Evolutionary conservation across 1,140 invertebrate genomes (phyloP), one percentile per base, ranked within the genome.

Genomic region (Temnothorax curvispinosus): DNA sequence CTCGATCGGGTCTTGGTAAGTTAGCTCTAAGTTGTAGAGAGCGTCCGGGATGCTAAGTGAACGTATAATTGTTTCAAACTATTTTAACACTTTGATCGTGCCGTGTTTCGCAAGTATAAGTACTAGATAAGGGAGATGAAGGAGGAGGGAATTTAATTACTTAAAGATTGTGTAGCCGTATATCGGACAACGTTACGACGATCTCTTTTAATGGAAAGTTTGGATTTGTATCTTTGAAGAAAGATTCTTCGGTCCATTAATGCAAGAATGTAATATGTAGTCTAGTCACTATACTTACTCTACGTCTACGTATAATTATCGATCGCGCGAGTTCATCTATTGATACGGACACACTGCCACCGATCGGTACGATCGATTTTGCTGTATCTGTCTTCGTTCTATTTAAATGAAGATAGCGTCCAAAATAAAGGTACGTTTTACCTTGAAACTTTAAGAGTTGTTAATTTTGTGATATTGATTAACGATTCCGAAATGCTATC

Each of bases 291-390:
- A 50, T 60, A 44, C 21, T 78, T 60, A 44, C 15, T 78, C 9
- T 56, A 50, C 77, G 62, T n/a, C 54, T 52, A 54, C 44, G 32
- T 54, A 54, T 54, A 44, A 41, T 11, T 52, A 52, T 85, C 74
- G 50, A 78, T 65, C 58, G 72, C 58, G 72, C 74, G 47, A 85
- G 41, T 76, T 64, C 4, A 85, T 67, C 47, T 13, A 62, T 56
- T 78, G 44, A 44, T 62, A 47, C 18, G 81, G 71, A 76, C 72
- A 78, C 82, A 85, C 82, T 85, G 82, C 82, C 82, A 85, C 58
- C 82, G 82, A 85, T 85, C 75, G 47, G 44, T 32, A 64, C 72
- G 82, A 78, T 85, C 72, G 71, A 85, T 44, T 85, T 85, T 67
- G 58, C 74, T 85, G 82, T 85, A 85, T 84, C 56, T 76, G 38